Percentiles rank a stretch among this genome's conserved stretches.
phyloP scores from a whole-genome alignment of 2,113 vertebrate species.

The Eulacestoma nigropectus region DNA sequence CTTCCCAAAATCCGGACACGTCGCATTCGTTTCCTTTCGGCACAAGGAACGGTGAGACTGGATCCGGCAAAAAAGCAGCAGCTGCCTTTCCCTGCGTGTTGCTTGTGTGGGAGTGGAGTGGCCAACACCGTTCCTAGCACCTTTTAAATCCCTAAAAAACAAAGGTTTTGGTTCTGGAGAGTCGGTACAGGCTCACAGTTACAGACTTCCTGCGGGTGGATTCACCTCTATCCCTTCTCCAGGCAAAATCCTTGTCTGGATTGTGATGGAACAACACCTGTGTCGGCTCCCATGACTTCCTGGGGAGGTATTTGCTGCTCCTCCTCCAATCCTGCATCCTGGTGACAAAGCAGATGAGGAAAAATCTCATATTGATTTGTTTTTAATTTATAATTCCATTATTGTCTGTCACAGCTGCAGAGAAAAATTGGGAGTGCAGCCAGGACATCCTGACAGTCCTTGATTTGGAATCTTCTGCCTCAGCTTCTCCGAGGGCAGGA shows the following conservation, averaged over 20 bases:
- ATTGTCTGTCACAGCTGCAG: not conserved
- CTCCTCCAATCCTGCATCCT: not conserved
- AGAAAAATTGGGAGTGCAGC: not conserved
- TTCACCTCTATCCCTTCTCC: not conserved
- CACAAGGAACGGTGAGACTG: not conserved
- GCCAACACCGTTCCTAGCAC: not conserved
- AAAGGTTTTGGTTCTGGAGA: not conserved
- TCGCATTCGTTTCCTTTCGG: not conserved
- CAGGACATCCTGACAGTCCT: not conserved
- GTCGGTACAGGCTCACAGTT: not conserved
- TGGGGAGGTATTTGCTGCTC: not conserved
- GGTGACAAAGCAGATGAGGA: not conserved
- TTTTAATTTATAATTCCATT: not conserved
- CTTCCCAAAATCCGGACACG: rapidly evolving
- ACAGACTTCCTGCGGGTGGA: not conserved
- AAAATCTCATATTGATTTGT: not conserved
- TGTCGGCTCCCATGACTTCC: not conserved
- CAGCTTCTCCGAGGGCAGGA: not conserved
- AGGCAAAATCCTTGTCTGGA: not conserved
- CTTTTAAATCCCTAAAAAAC: not conserved
- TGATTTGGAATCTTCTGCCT: not conserved
- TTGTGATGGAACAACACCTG: not conserved
- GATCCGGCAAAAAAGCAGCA: not conserved
- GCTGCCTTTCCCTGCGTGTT: not conserved
- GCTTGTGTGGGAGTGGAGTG: not conserved